A percentile compares a stretch with the other conserved stretches of the same genome.
phyloP scores from a whole-genome alignment of 1,140 invertebrate species.

The Vollenhovia emeryi region DNA sequence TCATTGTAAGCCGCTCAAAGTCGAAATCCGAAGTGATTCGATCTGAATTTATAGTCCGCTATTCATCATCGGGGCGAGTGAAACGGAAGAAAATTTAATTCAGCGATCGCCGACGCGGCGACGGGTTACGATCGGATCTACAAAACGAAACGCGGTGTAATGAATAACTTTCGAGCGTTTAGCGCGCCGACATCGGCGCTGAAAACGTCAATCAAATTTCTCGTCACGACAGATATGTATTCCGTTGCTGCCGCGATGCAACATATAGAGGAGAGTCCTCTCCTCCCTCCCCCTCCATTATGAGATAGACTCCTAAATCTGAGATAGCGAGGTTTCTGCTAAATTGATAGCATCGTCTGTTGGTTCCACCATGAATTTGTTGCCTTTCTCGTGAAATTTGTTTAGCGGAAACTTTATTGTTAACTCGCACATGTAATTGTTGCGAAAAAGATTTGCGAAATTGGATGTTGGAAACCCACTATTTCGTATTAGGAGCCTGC shows the following conservation, averaged over 20 bases:
- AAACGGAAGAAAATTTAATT: slow-evolving; percentile 15
- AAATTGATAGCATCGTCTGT: too few relatives aligned
- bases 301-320: too few relatives aligned
- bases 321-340: too few relatives aligned
- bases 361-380: too few relatives aligned
- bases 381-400: too few relatives aligned
- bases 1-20: not conserved
- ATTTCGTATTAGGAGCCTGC: too few relatives aligned
- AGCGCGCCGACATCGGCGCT: not conserved
- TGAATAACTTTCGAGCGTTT: slow-evolving; percentile 3
- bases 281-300: too few relatives aligned
- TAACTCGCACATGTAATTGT: too few relatives aligned
- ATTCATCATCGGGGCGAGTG: not conserved
- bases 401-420: too few relatives aligned
- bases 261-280: too few relatives aligned
- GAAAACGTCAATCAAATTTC: slow-evolving; percentile 27
- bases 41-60: not conserved
- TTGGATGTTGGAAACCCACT: too few relatives aligned
- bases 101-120: not conserved
- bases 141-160: not conserved
- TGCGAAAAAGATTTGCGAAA: too few relatives aligned
- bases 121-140: not conserved
- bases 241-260: not conserved
- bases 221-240: not conserved
- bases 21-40: not conserved